Percentiles rank a stretch among this genome's conserved stretches.
These are phyloP conservation scores for Isichthys henryi DNA, from an alignment of 2,113 vertebrate genomes.

Conservation along the genomic window DNA sequence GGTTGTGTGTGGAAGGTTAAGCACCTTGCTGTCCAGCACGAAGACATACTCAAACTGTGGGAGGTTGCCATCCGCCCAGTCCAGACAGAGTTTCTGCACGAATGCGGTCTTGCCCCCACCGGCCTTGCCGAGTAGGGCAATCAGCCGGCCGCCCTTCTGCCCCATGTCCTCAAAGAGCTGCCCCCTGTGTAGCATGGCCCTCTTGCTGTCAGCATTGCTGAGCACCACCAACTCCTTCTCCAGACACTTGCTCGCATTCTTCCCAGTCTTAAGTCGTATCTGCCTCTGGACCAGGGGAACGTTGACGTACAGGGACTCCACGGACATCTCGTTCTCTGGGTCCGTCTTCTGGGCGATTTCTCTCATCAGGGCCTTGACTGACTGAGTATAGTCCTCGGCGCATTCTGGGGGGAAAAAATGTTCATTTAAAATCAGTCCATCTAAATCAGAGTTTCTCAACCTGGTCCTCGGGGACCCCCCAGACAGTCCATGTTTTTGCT, in stretches of 20 bases:
- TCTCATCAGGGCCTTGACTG: slow-evolving; percentile 54
- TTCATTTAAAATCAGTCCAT: background rate
- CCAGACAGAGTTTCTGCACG: slow-evolving; percentile 65
- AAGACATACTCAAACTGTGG: slow-evolving; percentile 81
- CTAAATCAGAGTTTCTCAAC: background rate
- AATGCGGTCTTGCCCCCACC: slow-evolving; percentile 81
- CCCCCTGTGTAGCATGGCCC: slow-evolving; percentile 35
- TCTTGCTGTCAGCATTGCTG: slow-evolving; percentile 59
- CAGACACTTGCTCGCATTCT: slow-evolving; percentile 57
- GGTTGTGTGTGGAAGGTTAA: slow-evolving; percentile 47
- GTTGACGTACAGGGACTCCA: slow-evolving; percentile 63
- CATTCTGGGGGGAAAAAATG: slow-evolving; percentile 49
- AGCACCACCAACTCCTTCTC: slow-evolving; percentile 67
- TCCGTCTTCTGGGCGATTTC: slow-evolving; percentile 40
- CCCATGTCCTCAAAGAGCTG: slow-evolving; percentile 53
- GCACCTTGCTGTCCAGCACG: slow-evolving; percentile 60
- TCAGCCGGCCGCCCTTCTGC: slow-evolving; percentile 41
- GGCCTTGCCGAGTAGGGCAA: slow-evolving; percentile 68
- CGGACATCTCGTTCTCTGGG: slow-evolving; percentile 41
- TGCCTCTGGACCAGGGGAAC: slow-evolving; percentile 57
- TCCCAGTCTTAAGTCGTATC: slow-evolving; percentile 52
- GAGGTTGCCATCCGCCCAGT: slow-evolving; percentile 72
- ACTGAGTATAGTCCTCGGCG: slow-evolving; percentile 57
- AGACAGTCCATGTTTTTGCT: background rate
- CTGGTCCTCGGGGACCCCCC: background rate